Percentiles rank a stretch among this genome's conserved stretches.
These are phyloP conservation scores for Columbina picui DNA, from an alignment of 2,113 vertebrate species.

Conservation along the genomic window DNA sequence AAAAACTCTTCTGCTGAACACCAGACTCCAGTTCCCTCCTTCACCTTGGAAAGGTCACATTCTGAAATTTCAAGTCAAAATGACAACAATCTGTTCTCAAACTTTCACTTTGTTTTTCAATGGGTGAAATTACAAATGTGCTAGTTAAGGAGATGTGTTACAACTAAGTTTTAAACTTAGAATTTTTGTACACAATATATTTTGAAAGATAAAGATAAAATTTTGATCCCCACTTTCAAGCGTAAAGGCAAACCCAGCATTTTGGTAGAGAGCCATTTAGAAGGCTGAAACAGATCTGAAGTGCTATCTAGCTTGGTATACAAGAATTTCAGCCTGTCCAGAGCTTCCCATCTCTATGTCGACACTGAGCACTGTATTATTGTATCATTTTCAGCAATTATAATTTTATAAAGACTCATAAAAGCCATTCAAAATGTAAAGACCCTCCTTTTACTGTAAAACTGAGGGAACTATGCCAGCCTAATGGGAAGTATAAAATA, in stretches of 20 bases:
- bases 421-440: slow-evolving; percentile 52
- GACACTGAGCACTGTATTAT: background rate
- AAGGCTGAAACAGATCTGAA: background rate
- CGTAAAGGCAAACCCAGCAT: background rate
- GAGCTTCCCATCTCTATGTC: background rate
- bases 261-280: background rate
- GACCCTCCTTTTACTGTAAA: slow-evolving; percentile 24
- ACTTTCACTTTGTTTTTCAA: background rate
- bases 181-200: background rate
- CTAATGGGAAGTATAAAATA: slow-evolving; percentile 48
- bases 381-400: slow-evolving; percentile 50
- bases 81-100: background rate
- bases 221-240: background rate
- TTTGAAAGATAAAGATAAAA: background rate
- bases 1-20: background rate
- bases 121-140: background rate
- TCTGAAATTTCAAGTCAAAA: slow-evolving; percentile 13
- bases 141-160: background rate
- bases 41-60: slow-evolving; percentile 9
- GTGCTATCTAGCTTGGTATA: background rate
- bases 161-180: background rate
- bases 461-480: slow-evolving; percentile 13
- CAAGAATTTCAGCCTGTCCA: background rate
- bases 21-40: background rate
- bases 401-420: slow-evolving; percentile 20